Evolutionary conservation across 2,113 vertebrate genomes (phyloP), one percentile per base, ranked within the genome.

Genomic region (Aptenodytes patagonicus): DNA sequence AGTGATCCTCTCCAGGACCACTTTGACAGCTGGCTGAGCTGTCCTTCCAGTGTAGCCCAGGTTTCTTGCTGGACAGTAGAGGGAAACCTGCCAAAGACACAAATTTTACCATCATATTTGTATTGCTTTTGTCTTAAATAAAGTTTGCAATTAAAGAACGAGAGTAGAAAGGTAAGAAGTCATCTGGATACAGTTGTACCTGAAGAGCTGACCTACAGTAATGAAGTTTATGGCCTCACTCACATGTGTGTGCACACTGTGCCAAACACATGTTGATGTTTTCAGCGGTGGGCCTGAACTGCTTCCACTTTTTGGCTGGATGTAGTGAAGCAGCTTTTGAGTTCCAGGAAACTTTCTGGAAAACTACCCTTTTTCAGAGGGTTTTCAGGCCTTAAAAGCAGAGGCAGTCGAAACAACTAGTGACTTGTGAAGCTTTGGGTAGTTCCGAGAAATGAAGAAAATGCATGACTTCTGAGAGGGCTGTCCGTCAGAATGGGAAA

Each of bases 51-150:
- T 82, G 85, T 0, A 75, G 55, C 13, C 58, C 81, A 9, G 89
- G 40, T 70, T 91, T 98, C 91, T 71, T 97, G 83, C 62, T n/a
- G 24, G 95, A 91, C 47, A 95, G 65, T 31, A 98, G 69, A 18
- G 75, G 97, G 47, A 97, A 94, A 91, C 95, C 98, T 99, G 90
- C 18, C 57, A 61, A 64, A 93, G n/a, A 94, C 54, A 94, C 16
- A 64, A 11, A 16, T 73, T 81, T 87, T 25, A 44, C 46, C 8
- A 14, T 62, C 61, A 15, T 22, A 13, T 9, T 34, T 54, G 25
- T 29, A 51, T 28, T 65, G 46, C 0, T 36, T 92, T 83, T 38
- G 14, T 36, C 32, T 80, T n/a, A 51, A 70, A 60, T 49, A 34
- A 65, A 61, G 58, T 19, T 60, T 91, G 66, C 38, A 65, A 8